These are phyloP conservation scores for Chelonia mydas DNA, from an alignment of 2,797 vertebrate genomes.

Conservation along the genomic window DNA sequence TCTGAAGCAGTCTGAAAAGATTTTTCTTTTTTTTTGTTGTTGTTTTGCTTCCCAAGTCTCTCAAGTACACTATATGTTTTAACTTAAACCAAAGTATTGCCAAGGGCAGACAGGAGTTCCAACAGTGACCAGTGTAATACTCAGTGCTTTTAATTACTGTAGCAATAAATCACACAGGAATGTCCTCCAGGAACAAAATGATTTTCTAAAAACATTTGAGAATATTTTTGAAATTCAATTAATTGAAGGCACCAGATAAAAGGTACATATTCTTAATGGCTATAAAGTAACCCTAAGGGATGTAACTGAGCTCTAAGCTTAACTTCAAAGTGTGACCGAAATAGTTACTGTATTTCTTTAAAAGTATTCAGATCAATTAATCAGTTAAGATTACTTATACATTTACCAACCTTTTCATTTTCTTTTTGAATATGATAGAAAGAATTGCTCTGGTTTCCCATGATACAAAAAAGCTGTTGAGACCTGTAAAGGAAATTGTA, in stretches of 20 bases:
- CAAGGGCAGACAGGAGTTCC: slow-evolving; percentile 70
- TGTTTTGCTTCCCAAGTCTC: slow-evolving; percentile 66
- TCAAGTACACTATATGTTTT: slow-evolving; percentile 52
- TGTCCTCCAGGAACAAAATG: slow-evolving; percentile 77
- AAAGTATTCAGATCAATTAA: slow-evolving; percentile 81
- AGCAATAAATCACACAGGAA: slow-evolving; percentile 79
- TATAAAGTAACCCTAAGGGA: slow-evolving; percentile 81
- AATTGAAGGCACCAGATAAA: slow-evolving; percentile 87
- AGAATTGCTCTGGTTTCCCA: slow-evolving; percentile 66
- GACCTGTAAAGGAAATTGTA: slow-evolving; percentile 76
- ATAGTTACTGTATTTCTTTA: slow-evolving; percentile 78
- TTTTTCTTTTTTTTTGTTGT: slow-evolving; percentile 57
- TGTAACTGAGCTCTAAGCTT: slow-evolving; percentile 69
- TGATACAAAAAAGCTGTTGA: slow-evolving; percentile 66
- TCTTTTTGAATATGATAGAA: slow-evolving; percentile 76
- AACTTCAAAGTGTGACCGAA: slow-evolving; percentile 84
- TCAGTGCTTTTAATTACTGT: slow-evolving; percentile 78
- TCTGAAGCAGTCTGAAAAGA: slow-evolving; percentile 62
- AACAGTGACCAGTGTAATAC: slow-evolving; percentile 76
- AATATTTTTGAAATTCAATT: slow-evolving; percentile 87
- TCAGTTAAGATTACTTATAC: slow-evolving; percentile 81
- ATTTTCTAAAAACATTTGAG: slow-evolving; percentile 79
- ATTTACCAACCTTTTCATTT: slow-evolving; percentile 80
- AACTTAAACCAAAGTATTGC: slow-evolving; percentile 70
- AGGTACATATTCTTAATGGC: slow-evolving; percentile 84